A percentile compares a stretch with the other conserved stretches of the same genome.
These are phyloP conservation scores for Chamaea fasciata DNA, from an alignment of 2,113 vertebrate species.

Conservation along the genomic window DNA sequence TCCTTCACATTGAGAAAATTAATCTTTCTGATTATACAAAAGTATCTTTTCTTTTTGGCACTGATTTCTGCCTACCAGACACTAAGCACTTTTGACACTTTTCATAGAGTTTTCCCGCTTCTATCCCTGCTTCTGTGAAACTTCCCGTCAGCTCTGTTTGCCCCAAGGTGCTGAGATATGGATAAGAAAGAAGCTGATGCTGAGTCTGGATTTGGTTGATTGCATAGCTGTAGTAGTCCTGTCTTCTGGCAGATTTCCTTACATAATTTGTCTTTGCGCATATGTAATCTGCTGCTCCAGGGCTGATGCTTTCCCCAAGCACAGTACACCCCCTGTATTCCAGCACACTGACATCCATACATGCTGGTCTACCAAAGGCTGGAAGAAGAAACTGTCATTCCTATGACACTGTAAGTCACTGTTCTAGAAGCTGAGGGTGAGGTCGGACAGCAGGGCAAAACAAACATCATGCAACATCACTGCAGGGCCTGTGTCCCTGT, in stretches of 20 bases:
- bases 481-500: neutral
- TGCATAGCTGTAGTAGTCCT: neutral
- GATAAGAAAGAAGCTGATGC: neutral
- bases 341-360: neutral
- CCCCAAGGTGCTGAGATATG: neutral
- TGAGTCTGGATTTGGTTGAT: neutral
- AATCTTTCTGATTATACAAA: neutral
- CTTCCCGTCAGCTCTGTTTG: neutral
- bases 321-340: neutral
- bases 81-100: neutral
- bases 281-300: neutral
- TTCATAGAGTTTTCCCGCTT: neutral
- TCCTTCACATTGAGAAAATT: neutral
- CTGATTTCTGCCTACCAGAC: neutral
- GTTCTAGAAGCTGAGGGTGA: neutral
- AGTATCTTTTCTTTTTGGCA: neutral
- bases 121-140: neutral
- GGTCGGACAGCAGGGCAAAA: neutral
- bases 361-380: neutral
- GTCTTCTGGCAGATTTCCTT: neutral
- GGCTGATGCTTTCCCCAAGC: neutral
- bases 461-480: neutral
- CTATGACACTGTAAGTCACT: neutral
- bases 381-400: neutral
- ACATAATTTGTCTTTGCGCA: neutral